Conservation (phyloP, 2,888 invertebrate species). For the Psococerastis gibbosa region DNA sequence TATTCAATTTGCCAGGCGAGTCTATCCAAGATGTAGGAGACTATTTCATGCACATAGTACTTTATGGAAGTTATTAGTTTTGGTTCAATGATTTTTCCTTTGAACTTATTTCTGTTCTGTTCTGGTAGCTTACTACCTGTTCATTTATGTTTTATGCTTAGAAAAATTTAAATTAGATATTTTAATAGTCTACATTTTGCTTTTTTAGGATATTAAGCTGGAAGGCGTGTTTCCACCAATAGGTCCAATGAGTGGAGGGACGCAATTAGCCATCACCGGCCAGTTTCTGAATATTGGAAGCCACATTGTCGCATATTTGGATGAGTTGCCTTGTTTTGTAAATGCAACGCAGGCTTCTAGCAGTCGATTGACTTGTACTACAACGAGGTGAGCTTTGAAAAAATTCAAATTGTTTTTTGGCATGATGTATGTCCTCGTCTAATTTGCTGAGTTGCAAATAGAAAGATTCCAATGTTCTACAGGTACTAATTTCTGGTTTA, state of each 20-base stretch:
- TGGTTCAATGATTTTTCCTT: slow-evolving; percentile 1
- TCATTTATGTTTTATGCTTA: no score
- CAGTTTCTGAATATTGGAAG: slow-evolving; percentile 86
- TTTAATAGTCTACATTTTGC: slow-evolving; percentile 10
- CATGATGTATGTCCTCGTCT: no score
- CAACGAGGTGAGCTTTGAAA: slow-evolving; percentile 32
- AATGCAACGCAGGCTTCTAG: slow-evolving; percentile 77
- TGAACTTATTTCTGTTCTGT: neutral
- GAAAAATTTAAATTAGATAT: no score
- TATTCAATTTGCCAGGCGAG: no score
- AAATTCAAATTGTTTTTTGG: neutral
- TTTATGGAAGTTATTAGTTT: slow-evolving; percentile 4
- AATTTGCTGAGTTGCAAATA: no score
- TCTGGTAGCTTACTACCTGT: no score
- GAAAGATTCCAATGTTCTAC: no score
- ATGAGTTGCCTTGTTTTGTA: slow-evolving; percentile 68
- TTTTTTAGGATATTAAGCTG: slow-evolving; percentile 47
- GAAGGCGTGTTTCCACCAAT: slow-evolving; percentile 61
- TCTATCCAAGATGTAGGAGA: no score
- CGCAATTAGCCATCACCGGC: slow-evolving; percentile 79
- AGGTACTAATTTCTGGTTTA: no score
- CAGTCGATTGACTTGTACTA: slow-evolving; percentile 67
- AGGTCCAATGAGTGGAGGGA: slow-evolving; percentile 94
- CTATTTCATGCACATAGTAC: neutral
- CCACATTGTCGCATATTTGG: slow-evolving; percentile 60